phyloP scores from a whole-genome alignment of 2,888 invertebrate genomes.

The Spisula subtruncata region DNA sequence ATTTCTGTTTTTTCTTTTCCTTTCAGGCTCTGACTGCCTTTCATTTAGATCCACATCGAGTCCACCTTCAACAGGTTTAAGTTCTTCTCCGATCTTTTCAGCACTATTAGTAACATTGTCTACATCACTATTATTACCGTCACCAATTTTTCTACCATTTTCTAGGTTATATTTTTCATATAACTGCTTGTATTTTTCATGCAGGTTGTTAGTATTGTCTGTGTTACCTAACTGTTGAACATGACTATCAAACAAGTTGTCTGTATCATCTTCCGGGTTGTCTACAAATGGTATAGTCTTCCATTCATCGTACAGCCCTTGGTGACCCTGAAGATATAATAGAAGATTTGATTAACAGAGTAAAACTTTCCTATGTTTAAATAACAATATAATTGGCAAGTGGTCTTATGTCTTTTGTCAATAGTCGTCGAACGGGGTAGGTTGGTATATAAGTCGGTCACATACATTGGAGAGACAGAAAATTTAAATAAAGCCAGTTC shows the following conservation, averaged over 20 bases:
- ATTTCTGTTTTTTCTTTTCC: constrained; percentile 37
- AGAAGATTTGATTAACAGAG: background rate
- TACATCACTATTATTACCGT: constrained; percentile 40
- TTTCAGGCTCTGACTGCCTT: constrained; percentile 19
- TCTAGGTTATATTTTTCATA: constrained; percentile 67
- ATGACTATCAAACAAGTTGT: constrained; percentile 54
- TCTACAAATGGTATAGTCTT: constrained; percentile 71
- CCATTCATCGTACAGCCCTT: constrained; percentile 68
- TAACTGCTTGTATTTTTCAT: constrained; percentile 50
- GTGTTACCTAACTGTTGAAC: constrained; percentile 60
- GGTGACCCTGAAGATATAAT: constrained; percentile 66
- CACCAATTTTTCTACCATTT: constrained; percentile 53
- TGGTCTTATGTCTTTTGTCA: background rate
- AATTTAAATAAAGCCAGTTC: too few species aligned
- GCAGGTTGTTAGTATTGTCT: constrained; percentile 43
- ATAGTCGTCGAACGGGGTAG: too few species aligned
- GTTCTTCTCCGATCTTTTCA: constrained; percentile 24
- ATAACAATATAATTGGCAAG: background rate
- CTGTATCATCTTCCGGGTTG: constrained; percentile 59
- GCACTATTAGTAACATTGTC: constrained; percentile 31
- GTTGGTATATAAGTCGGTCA: too few species aligned
- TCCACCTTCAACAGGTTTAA: constrained; percentile 67
- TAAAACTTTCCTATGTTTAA: background rate
- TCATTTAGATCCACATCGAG: constrained; percentile 41
- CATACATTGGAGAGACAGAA: too few species aligned